These are phyloP conservation scores for Eupithecia inturbata DNA, from an alignment of 2,888 invertebrate species.

Conservation along the genomic window DNA sequence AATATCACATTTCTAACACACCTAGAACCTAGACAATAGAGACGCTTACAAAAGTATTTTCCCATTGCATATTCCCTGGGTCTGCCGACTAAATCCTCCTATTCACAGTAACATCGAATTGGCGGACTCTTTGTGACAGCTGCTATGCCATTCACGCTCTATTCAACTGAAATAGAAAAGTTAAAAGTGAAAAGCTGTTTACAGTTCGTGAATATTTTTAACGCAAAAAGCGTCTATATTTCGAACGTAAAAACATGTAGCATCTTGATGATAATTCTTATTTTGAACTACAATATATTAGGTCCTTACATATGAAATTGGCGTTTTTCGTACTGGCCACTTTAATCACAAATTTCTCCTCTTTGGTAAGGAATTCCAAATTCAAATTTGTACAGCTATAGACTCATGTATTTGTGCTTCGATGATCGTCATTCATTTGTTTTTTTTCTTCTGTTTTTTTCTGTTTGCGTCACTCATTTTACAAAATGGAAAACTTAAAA, in stretches of 20 bases:
- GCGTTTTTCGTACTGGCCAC: too few species aligned
- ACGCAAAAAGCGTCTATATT: neutral
- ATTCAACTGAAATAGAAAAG: constrained; percentile 50
- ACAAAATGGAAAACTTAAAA: too few species aligned
- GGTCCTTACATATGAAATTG: too few species aligned
- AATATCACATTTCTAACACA: constrained; percentile 11
- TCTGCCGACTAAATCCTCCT: constrained; percentile 44
- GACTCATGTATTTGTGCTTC: too few species aligned
- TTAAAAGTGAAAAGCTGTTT: too few species aligned
- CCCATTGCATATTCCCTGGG: constrained; percentile 29
- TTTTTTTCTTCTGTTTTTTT: too few species aligned
- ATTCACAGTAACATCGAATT: constrained; percentile 48
- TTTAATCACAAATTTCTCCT: too few species aligned
- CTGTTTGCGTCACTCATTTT: too few species aligned
- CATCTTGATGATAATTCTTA: neutral
- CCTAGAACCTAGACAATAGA: constrained; percentile 24
- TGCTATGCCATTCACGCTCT: constrained; percentile 54
- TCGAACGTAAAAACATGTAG: neutral
- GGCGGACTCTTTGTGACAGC: constrained; percentile 58
- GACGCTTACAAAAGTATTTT: constrained; percentile 25
- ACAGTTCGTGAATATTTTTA: too few species aligned
- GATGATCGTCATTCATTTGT: too few species aligned
- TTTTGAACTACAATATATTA: neutral
- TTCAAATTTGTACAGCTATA: too few species aligned
- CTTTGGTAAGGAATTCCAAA: too few species aligned